These are phyloP conservation scores for Drosophila vallismaia DNA, from an alignment of 2,888 invertebrate genomes.

Conservation along the genomic window DNA sequence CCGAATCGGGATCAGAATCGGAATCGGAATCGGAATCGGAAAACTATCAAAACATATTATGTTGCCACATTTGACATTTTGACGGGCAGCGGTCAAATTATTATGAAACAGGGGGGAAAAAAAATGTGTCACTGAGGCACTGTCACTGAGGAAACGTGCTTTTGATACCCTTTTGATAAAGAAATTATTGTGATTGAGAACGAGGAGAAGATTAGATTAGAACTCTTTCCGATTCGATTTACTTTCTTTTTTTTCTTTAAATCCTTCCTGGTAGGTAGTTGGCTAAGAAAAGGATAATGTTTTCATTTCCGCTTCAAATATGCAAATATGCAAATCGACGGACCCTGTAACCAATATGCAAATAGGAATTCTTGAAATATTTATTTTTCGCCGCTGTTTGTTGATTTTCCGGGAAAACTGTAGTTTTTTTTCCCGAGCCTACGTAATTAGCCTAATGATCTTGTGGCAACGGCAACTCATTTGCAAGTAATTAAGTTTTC, in stretches of 20 bases:
- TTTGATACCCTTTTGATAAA: not conserved
- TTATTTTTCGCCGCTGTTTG: constrained; percentile 1
- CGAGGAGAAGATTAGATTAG: too few species aligned
- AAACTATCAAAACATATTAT: constrained; percentile 59
- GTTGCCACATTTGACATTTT: constrained; percentile 49
- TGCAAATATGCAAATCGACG: not conserved
- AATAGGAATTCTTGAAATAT: not conserved
- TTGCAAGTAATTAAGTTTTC: constrained; percentile 66
- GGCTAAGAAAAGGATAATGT: not conserved
- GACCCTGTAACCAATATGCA: not conserved
- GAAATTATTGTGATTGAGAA: too few species aligned
- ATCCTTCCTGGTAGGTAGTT: too few species aligned
- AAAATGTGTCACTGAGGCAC: too few species aligned
- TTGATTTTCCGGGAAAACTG: not conserved
- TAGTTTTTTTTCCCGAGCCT: constrained; percentile 7
- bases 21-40: constrained; percentile 32
- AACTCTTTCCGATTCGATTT: too few species aligned
- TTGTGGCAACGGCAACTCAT: constrained; percentile 56
- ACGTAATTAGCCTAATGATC: constrained; percentile 56
- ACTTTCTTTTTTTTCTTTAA: too few species aligned
- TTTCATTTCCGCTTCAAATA: not conserved
- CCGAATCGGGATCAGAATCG: constrained; percentile 36
- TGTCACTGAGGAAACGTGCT: too few species aligned
- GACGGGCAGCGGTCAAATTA: constrained; percentile 37
- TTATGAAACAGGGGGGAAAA: not conserved